A percentile compares a stretch with the other conserved stretches of the same genome.
phyloP scores from a whole-genome alignment of 2,113 vertebrate genomes.

The Myotis lucifugus region DNA sequence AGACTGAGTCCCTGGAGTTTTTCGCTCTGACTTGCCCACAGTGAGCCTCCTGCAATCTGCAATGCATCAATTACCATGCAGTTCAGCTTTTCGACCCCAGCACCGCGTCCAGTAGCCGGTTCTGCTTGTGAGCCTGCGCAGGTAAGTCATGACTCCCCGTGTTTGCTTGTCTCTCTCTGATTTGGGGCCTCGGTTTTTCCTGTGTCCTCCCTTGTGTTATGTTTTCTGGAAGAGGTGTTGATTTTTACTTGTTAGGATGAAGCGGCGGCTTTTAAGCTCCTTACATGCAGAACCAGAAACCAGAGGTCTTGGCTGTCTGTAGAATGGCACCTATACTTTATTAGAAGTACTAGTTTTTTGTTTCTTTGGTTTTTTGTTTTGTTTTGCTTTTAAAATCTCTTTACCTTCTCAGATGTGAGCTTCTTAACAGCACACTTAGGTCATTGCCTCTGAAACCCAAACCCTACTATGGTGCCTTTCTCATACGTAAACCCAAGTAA shows the following conservation, averaged over 20 bases:
- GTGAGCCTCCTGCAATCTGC: not conserved
- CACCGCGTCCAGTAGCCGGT: not conserved
- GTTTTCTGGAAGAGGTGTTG: not conserved
- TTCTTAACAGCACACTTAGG: not conserved
- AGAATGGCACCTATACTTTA: no score
- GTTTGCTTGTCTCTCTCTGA: not conserved
- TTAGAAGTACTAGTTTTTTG: not conserved
- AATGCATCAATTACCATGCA: not conserved
- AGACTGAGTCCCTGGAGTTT: not conserved
- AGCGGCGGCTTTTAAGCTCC: not conserved
- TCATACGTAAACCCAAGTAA: not conserved
- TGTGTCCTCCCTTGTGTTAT: not conserved
- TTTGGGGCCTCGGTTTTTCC: not conserved
- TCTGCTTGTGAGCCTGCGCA: not conserved
- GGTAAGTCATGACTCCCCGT: not conserved
- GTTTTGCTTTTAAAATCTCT: not conserved
- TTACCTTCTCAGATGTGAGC: not conserved
- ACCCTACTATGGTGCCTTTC: not conserved
- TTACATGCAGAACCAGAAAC: not conserved
- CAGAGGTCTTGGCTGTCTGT: not conserved
- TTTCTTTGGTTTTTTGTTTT: not conserved
- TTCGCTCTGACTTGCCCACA: not conserved
- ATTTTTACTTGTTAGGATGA: not conserved
- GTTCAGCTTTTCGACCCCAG: not conserved
- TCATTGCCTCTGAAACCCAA: not conserved